Base-by-base conservation (phyloP, 1,140 invertebrate species). In the Bombus fervidus region DNA sequence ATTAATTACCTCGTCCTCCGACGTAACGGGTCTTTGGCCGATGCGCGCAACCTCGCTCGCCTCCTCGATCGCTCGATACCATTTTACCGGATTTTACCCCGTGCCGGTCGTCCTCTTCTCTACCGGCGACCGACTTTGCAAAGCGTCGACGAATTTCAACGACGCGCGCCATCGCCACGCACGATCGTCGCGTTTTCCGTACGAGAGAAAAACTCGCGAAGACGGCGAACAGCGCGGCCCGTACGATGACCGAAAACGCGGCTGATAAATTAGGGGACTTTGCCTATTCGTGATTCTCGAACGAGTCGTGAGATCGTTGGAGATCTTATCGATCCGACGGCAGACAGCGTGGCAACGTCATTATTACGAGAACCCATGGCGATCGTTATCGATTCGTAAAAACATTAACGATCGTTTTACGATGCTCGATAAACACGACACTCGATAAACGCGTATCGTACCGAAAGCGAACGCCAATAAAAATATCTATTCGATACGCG, bases 1-100 rank as follows among this genome's bases (percentile, higher is more conserved):
- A 94, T 95, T 95, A 95, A 95, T 95, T 95, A 94, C 93, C 93
- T 92, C 92, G 94, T 94, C 89, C 92, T 86, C 86, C 92, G 91
- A 93, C 92, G 91, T 95, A 95, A 95, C 94, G 94, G 94, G 92
- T 93, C 93, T 95, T 93, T 90, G 85, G 90, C 91, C 90, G 91
- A 84, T 83, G 90, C 86, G 82, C 75, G 90, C 87, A 83, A 90
- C 92, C 74, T 85, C 80, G 87, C 81, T 74, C 74, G 37, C 64
- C n/a, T n/a, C 62, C 41, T 62, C 82, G 72, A 68, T 82, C 78
- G 43, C 71, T 43, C 90, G 83, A 88, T 90, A 89, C 85, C 78
- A 91, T 91, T 92, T 91, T 92, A 92, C 90, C 89, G 86, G 90
- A 92, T 92, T 92, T 90, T 88, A 89, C 88, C 87, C 66, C 66